Percentiles rank a stretch among this genome's conserved stretches.
Conservation (phyloP, 2,797 vertebrate genomes). For the Enteromius thamalakanensis region DNA sequence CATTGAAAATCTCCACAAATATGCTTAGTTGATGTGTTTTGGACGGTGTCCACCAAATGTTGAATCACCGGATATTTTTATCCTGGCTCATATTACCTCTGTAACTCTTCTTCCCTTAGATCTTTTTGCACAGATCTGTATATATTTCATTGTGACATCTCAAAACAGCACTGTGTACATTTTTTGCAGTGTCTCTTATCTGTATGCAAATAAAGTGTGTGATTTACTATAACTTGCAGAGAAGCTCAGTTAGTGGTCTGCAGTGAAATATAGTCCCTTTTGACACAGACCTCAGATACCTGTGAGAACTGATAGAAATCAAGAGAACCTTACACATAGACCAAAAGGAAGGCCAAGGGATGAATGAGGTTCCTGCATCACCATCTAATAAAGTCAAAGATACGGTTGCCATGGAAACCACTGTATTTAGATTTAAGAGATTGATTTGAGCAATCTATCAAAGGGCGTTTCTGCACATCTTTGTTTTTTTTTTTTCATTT, state of each 20-base stretch:
- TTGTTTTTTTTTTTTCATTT: conserved; percentile 26
- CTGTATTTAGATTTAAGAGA: conserved; percentile 57
- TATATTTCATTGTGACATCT: conserved; percentile 33
- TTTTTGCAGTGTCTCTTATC: conserved; percentile 20
- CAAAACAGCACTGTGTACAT: neutral
- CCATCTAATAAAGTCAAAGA: conserved; percentile 59
- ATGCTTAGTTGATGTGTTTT: conserved; percentile 20
- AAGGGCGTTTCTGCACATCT: conserved; percentile 51
- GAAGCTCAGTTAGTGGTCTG: conserved; percentile 29
- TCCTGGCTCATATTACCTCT: neutral
- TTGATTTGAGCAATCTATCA: conserved; percentile 58
- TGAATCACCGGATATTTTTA: conserved; percentile 16
- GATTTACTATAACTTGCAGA: conserved; percentile 45
- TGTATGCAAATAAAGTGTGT: conserved; percentile 45
- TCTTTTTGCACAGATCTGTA: conserved; percentile 5
- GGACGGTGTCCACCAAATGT: conserved; percentile 10
- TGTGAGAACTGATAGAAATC: conserved; percentile 46
- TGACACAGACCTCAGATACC: conserved; percentile 34
- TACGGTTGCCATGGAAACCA: conserved; percentile 63
- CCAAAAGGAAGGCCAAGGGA: conserved; percentile 50
- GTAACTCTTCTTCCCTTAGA: conserved; percentile 18
- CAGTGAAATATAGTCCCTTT: conserved; percentile 48
- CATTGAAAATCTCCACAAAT: conserved; percentile 4
- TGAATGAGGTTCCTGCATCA: conserved; percentile 48
- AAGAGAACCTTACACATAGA: conserved; percentile 24